phyloP scores from a whole-genome alignment of 2,888 invertebrate genomes.

The Idaea dimidiata region DNA sequence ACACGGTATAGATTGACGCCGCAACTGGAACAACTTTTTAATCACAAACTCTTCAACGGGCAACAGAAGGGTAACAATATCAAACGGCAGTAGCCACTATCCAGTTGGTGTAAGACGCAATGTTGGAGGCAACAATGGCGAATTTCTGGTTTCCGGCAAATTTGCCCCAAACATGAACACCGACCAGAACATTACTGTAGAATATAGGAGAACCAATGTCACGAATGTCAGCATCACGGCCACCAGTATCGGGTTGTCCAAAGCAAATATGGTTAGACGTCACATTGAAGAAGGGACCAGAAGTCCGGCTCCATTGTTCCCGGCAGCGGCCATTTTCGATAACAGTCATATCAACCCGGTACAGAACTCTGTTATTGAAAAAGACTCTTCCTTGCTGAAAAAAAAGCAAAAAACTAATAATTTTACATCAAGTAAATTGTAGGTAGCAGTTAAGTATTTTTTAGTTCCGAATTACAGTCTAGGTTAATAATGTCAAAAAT shows the following conservation, averaged over 20 bases:
- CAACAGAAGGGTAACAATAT: not conserved
- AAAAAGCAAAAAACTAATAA: not conserved
- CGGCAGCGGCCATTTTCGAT: not conserved
- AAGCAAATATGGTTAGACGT: slow-evolving; percentile 8
- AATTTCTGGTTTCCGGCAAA: slow-evolving; percentile 12
- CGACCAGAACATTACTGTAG: slow-evolving; percentile 8
- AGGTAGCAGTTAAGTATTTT: too few species aligned
- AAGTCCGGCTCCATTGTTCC: slow-evolving; percentile 3
- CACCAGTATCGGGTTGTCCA: slow-evolving; percentile 9
- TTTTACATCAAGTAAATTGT: not conserved
- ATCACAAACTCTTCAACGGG: too few species aligned
- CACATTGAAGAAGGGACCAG: slow-evolving; percentile 3
- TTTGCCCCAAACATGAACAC: slow-evolving; percentile 3
- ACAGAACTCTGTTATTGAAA: slow-evolving; percentile 11
- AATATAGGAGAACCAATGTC: slow-evolving; percentile 14
- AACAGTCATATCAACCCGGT: slow-evolving; percentile 9
- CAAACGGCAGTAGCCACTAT: slow-evolving; percentile 13
- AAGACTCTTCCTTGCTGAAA: slow-evolving; percentile 15
- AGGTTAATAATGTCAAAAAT: too few species aligned
- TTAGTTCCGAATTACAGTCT: too few species aligned
- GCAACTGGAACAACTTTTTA: too few species aligned
- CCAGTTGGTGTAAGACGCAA: slow-evolving; percentile 17
- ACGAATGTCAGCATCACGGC: slow-evolving; percentile 16
- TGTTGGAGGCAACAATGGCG: slow-evolving; percentile 9
- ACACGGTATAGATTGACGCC: too few species aligned